These are phyloP conservation scores for Holothuria glaberrima DNA, from an alignment of 35 echinoderm and acorn worm genomes.

Conservation along the genomic window DNA sequence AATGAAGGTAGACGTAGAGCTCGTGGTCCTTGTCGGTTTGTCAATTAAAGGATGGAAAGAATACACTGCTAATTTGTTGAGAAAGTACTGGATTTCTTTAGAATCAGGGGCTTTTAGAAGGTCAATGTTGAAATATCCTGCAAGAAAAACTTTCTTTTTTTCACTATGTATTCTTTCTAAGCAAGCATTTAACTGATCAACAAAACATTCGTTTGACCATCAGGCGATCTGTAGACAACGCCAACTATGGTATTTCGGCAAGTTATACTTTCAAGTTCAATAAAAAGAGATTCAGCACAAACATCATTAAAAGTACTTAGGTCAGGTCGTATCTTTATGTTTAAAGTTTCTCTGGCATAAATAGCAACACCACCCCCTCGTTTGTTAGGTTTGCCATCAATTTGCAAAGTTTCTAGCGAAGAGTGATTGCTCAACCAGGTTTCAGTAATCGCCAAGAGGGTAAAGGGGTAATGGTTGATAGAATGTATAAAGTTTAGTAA, in stretches of 20 bases:
- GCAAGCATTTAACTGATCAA: slow-evolving; percentile 21
- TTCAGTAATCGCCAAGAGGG: background rate
- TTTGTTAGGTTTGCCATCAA: background rate
- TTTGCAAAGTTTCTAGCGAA: background rate
- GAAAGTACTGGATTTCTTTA: too few species aligned
- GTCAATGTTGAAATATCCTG: background rate
- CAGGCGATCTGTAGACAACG: slow-evolving; percentile 5
- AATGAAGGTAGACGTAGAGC: too few species aligned
- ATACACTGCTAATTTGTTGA: too few species aligned
- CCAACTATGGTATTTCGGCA: background rate
- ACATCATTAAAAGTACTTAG: background rate
- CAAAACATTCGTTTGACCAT: background rate
- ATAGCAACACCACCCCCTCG: slow-evolving; percentile 1
- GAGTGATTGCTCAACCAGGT: background rate
- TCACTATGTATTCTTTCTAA: background rate
- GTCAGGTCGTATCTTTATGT: slow-evolving; percentile 14
- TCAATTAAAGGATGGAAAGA: too few species aligned
- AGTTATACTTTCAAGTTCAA: slow-evolving; percentile 22
- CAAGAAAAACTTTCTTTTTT: slow-evolving; percentile 3
- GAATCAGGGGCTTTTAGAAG: background rate
- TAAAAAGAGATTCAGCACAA: slow-evolving; percentile 13
- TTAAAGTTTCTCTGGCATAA: background rate
- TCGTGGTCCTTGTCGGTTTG: too few species aligned
- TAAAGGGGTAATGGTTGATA: slow-evolving; percentile 19
- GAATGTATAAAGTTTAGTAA: slow-evolving; percentile 6